Base-by-base conservation (phyloP, 2,113 vertebrate species). In the Xenopus tropicalis region DNA sequence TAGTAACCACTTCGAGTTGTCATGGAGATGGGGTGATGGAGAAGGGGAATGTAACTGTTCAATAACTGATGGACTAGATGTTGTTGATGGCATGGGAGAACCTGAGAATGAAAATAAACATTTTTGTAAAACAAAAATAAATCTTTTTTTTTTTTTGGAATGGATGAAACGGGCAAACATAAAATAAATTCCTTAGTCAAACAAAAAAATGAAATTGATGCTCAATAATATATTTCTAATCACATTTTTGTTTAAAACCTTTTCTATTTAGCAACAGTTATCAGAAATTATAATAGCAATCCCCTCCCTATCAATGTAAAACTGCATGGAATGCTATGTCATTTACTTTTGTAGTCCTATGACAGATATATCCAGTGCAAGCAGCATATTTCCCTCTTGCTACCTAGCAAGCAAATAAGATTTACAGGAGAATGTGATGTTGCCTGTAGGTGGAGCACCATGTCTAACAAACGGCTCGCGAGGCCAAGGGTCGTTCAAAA, bases 1-100 rank as follows among this genome's bases (percentile, higher is more conserved):
- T 90, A 94, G 90, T 87, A 92, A 86, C 89, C 87, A 88, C 85
- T 82, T 87, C 88, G 90, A 90, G 87, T 88, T 93, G 87, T 87
- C 89, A 92, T 89, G 84, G 83, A 82, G 87, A 88, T 81, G 79
- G 78, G 86, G 85, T 85, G 86, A 89, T 86, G 87, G 85, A 87
- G 85, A 84, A 87, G 84, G 90, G 83, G 86, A 90, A 88, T 83
- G 85, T 85, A 84, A 86, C 87, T 89, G 88, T 79, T 91, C 88
- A 85, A 84, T 86, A 87, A 83, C 86, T 80, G 90, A 92, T 89
- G 91, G 85, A 85, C 87, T 90, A 90, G 91, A 89, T 85, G 85
- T 91, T 82, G 89, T 89, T 81, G 89, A 88, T 90, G 89, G 89
- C 86, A 88, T 85, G 85, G 86, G 85, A 93, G 86, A 85, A 91